Base-by-base conservation (phyloP, 2,888 invertebrate species). In the Stenotaenia linearis region DNA sequence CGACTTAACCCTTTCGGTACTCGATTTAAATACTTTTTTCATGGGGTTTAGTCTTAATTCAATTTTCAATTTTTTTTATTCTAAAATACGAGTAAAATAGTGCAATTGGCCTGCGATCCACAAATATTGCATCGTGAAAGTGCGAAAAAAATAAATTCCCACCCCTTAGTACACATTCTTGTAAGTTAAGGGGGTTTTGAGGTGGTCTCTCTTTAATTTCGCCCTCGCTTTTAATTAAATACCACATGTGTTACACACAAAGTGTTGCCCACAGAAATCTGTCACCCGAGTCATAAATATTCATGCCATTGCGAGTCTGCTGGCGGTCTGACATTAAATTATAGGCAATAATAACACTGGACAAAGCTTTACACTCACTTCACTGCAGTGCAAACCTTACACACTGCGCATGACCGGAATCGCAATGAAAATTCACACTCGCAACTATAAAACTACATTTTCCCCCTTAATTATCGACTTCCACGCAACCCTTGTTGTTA, bases 231-330 rank as follows among this genome's bases (percentile, higher is more conserved):
- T 80, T 80, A 80, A 80, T 80, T 80, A 80, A 80, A 80, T 80
- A 80, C 80, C 80, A 78, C 80, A 80, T 80, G 79, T 80, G 80
- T 80, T 80, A 80, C 80, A 80, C 61, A 61, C 61, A 77, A 77
- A 80, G 79, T 69, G 80, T 77, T 79, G 80, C 79, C 61, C 78
- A 35, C 77, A 79, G 80, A 80, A 80, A 80, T 80, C 80, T 80
- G 80, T 80, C 80, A 80, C 80, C 80, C 61, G 77, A 80, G 77
- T 80, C 80, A 80, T 80, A 80, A 80, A 80, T 80, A 80, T 80
- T 80, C 80, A 80, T 80, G 80, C 80, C 80, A 80, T 78, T 75
- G 78, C 79, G 79, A 80, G 79, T 79, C 79, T 80, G 76, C 80
- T 69, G 61, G 61, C 61, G 61, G 61, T 61, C 77, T 79, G 77